A percentile compares a stretch with the other conserved stretches of the same genome.
Conservation (phyloP, 1,140 invertebrate genomes). For the Aphaenogaster rudis region DNA sequence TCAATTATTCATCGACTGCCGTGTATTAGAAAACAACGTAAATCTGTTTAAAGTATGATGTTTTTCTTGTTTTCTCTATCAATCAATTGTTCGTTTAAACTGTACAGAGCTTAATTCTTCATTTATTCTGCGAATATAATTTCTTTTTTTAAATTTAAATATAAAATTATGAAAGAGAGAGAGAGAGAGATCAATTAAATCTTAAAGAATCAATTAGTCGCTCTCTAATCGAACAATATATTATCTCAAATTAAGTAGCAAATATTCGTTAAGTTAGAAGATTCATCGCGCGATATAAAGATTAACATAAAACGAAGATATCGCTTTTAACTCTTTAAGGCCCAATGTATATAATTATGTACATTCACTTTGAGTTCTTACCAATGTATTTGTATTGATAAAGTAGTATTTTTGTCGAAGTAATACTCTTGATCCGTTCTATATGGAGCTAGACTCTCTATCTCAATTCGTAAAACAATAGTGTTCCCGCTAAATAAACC, state of each 20-base stretch:
- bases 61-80: not conserved
- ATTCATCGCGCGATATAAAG: not conserved
- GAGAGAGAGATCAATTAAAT: not conserved
- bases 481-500: too few relatives aligned
- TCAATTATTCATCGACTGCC: constrained; percentile 65
- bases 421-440: too few relatives aligned
- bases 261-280: not conserved
- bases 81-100: not conserved
- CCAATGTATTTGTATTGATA: too few relatives aligned
- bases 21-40: not conserved
- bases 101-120: not conserved
- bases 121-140: not conserved
- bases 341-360: too few relatives aligned
- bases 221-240: not conserved
- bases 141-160: not conserved
- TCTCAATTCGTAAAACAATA: too few relatives aligned
- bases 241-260: not conserved
- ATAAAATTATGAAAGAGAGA: not conserved
- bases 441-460: too few relatives aligned
- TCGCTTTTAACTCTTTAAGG: not conserved
- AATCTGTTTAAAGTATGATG: not conserved
- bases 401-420: too few relatives aligned
- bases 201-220: not conserved
- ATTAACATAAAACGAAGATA: not conserved
- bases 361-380: too few relatives aligned